phyloP scores from a whole-genome alignment of 2,888 invertebrate species.

The Mythimna pallens region DNA sequence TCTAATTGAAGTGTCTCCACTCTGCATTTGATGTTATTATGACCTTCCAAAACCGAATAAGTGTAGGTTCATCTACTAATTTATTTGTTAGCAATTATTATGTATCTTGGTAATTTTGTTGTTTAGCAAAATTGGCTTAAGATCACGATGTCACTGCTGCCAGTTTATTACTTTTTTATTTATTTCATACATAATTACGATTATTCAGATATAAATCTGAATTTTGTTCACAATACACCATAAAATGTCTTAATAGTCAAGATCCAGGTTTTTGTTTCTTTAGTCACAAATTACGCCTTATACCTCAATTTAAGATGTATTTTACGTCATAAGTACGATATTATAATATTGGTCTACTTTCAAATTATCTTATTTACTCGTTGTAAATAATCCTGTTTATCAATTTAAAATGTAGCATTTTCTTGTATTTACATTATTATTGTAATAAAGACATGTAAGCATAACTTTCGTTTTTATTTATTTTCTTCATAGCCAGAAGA shows the following conservation, averaged over 20 bases:
- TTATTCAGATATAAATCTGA: constrained; percentile 4
- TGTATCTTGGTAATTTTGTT: constrained; percentile 89
- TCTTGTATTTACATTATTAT: constrained; percentile 56
- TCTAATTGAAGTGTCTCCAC: too few relatives aligned
- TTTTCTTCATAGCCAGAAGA: not conserved
- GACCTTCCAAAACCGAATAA: constrained; percentile 52
- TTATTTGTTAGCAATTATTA: constrained; percentile 62
- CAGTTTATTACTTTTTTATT: constrained; percentile 49
- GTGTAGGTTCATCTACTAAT: constrained; percentile 57
- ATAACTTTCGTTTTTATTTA: constrained; percentile 9
- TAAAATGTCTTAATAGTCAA: not conserved
- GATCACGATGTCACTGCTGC: constrained; percentile 75
- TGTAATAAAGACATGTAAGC: constrained; percentile 62
- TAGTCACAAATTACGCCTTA: constrained; percentile 20
- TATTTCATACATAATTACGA: not conserved
- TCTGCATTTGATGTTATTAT: not conserved
- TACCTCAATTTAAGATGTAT: constrained; percentile 40
- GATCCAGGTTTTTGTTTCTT: not conserved
- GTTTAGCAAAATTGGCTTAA: constrained; percentile 88
- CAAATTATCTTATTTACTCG: constrained; percentile 54
- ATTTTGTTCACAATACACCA: constrained; percentile 8
- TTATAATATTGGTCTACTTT: constrained; percentile 40
- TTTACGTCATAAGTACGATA: constrained; percentile 11
- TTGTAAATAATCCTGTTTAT: constrained; percentile 66
- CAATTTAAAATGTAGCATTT: constrained; percentile 53